phyloP scores from a whole-genome alignment of 2,888 invertebrate species.

The Acronicta alni region DNA sequence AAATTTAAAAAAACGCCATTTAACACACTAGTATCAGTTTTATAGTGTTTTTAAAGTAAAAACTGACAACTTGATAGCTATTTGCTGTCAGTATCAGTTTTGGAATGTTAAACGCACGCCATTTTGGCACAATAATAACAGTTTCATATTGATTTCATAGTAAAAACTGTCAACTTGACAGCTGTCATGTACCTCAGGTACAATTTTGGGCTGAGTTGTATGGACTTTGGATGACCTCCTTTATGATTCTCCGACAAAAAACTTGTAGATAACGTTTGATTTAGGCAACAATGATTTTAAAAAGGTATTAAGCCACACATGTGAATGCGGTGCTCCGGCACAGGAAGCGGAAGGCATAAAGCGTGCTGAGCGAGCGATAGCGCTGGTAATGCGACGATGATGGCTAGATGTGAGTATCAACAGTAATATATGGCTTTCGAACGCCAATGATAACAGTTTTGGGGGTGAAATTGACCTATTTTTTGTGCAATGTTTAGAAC shows the following conservation, averaged over 20 bases:
- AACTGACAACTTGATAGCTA: no score
- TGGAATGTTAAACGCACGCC: no score
- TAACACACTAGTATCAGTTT: no score
- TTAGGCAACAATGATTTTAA: conserved; percentile 55
- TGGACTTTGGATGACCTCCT: no score
- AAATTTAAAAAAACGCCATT: no score
- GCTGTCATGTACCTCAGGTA: no score
- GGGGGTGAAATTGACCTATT: conserved; percentile 20
- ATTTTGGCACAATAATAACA: no score
- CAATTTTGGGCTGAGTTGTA: no score
- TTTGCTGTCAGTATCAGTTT: no score
- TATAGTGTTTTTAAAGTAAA: no score
- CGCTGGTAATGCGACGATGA: conserved; percentile 56
- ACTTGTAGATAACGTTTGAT: conserved; percentile 46
- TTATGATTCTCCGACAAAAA: not conserved
- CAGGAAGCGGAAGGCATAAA: conserved; percentile 61
- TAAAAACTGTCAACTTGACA: no score
- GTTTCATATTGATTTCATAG: no score
- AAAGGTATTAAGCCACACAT: conserved; percentile 55
- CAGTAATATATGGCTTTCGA: conserved; percentile 54
- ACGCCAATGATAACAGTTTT: conserved; percentile 46
- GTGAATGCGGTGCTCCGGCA: conserved; percentile 28
- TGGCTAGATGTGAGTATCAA: conserved; percentile 53
- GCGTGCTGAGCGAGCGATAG: conserved; percentile 49
- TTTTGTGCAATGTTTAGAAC: conserved; percentile 6